Percentiles rank a stretch among this genome's conserved stretches.
phyloP scores from a whole-genome alignment of 1,140 invertebrate species.

The Odontomachus brunneus region DNA sequence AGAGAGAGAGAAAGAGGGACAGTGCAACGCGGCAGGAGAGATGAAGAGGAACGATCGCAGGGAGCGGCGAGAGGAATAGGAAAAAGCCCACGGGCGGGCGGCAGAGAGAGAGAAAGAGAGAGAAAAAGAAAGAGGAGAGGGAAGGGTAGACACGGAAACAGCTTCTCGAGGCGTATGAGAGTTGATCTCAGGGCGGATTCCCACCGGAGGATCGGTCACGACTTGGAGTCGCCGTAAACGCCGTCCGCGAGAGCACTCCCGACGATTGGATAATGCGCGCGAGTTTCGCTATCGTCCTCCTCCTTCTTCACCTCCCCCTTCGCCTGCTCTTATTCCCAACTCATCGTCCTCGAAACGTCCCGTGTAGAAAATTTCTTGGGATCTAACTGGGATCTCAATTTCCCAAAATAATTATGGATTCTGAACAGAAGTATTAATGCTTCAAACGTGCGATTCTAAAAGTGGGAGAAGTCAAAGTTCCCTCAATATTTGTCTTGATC shows the following conservation, averaged over 20 bases:
- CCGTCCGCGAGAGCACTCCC: slow-evolving; percentile 68
- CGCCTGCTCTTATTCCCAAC: not conserved
- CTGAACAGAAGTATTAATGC: no score
- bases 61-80: slow-evolving; percentile 10
- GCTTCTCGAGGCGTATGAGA: slow-evolving; percentile 81
- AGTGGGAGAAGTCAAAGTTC: no score
- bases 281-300: slow-evolving; percentile 76
- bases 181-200: slow-evolving; percentile 85
- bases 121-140: slow-evolving; percentile 28
- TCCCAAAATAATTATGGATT: no score
- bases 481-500: no score
- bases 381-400: no score
- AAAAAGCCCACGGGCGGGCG: slow-evolving; percentile 13
- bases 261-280: slow-evolving; percentile 79
- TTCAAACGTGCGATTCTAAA: no score
- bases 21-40: slow-evolving; percentile 2
- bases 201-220: slow-evolving; percentile 84
- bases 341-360: slow-evolving; percentile 71
- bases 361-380: no score
- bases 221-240: slow-evolving; percentile 74
- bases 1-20: slow-evolving; percentile 46
- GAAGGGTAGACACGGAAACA: slow-evolving; percentile 61
- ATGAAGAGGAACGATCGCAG: not conserved
- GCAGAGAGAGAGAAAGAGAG: slow-evolving; percentile 28
- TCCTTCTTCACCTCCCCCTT: slow-evolving; percentile 4